Evolutionary conservation across 2,888 invertebrate species (phyloP), one percentile per base, ranked within the genome.

Genomic region (Metalampra italica): DNA sequence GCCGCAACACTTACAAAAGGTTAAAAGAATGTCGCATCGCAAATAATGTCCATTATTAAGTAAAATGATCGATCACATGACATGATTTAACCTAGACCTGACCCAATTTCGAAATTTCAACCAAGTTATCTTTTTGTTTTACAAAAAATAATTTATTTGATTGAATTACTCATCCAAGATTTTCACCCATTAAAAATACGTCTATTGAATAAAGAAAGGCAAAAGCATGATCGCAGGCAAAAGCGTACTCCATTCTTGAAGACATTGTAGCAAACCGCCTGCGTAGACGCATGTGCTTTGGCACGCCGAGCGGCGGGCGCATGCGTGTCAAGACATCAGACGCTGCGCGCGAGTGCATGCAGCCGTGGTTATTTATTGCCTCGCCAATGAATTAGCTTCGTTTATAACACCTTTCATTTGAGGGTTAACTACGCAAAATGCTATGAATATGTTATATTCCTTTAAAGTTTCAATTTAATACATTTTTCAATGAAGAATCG

Each of bases 321-420:
- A 80, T 76, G 77, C 82, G 82, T 82, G 82, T 77, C 76, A 68
- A 68, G 73, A 70, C 71, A 71, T 73, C 74, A 72, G 74, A 75
- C 76, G 71, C 68, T 78, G 84, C 83, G 83, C 85, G 77, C 75
- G 82, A 83, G 79, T 82, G 85, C 84, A 76, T 82, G 84, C 85
- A 78, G 76, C 78, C 71, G 72, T 70, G 56, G 73, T 82, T 79
- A 86, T 87, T 86, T 87, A 87, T 86, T 79, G 67, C 78, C 65
- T 61, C 62, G 65, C 63, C 77, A 70, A 78, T 78, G 78, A 75
- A 78, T 82, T 78, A 79, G 75, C 61, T 66, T 67, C 66, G 62
- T 66, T 70, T 47, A 41, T 42, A 45, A 29, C 78, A 78, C 75
- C 77, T 78, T 75, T 73, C 75, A 69, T 76, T 77, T 68, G 66